Percentiles rank a stretch among this genome's conserved stretches.
phyloP scores from a whole-genome alignment of 2,888 invertebrate species.

The Cantharis flavilabris region DNA sequence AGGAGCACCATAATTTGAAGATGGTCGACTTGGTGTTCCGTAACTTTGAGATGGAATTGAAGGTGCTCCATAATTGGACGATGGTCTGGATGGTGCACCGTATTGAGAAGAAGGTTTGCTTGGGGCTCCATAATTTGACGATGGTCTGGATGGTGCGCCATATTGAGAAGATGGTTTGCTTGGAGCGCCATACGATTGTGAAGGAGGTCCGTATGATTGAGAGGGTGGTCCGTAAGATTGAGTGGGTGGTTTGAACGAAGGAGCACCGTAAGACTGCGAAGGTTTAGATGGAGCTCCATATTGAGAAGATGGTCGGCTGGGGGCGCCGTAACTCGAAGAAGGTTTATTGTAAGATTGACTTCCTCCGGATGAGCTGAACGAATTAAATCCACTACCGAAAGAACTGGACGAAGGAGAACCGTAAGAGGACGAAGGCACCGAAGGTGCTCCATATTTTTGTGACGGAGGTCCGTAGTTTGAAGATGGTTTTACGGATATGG shows the following conservation, averaged over 20 bases:
- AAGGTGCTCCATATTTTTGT: conserved; percentile 21
- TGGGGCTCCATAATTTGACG: conserved; percentile 34
- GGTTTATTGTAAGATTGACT: conserved; percentile 37
- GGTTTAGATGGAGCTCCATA: conserved; percentile 48
- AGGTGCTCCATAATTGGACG: conserved; percentile 34
- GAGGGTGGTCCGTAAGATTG: conserved; percentile 35
- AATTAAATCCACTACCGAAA: conserved; percentile 33
- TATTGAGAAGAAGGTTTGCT: conserved; percentile 33
- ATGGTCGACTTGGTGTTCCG: conserved; percentile 27
- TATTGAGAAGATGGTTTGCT: conserved; percentile 32
- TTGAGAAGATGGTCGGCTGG: conserved; percentile 40
- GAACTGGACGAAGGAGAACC: conserved; percentile 47
- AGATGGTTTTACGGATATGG: conserved; percentile 40
- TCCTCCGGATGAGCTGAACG: conserved; percentile 25
- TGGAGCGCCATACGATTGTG: conserved; percentile 36
- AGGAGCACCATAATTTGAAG: conserved; percentile 53
- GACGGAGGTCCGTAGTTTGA: conserved; percentile 49
- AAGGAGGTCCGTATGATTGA: conserved; percentile 36
- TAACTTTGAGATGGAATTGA: conserved; percentile 39
- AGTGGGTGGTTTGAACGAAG: conserved; percentile 14
- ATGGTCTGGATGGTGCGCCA: conserved; percentile 33
- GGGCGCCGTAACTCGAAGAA: conserved; percentile 53
- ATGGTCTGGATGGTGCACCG: conserved; percentile 34
- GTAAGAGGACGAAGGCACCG: conserved; percentile 48
- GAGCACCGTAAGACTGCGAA: conserved; percentile 50